Percentiles rank a stretch among this genome's conserved stretches.
Conservation (phyloP, 2,797 vertebrate species). For the Halcyon badia region DNA sequence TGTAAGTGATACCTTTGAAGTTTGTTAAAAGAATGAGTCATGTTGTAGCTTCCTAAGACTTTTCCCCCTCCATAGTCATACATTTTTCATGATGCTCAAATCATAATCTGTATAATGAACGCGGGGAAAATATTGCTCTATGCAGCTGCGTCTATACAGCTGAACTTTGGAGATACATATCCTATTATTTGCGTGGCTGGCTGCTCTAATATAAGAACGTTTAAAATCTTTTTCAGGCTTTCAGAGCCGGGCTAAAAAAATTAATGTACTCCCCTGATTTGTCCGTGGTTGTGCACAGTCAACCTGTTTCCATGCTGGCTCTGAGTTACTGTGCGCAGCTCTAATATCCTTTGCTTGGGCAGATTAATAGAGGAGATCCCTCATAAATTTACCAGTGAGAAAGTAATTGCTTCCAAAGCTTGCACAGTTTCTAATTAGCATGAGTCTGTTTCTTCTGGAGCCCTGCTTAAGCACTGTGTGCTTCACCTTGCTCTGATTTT, state of each 20-base stretch:
- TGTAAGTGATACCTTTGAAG: slow-evolving; percentile 59
- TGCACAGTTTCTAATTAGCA: background rate
- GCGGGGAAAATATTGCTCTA: background rate
- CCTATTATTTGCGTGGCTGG: slow-evolving; percentile 1
- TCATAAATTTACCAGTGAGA: background rate
- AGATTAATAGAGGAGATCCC: background rate
- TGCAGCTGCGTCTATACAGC: background rate
- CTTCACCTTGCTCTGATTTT: background rate
- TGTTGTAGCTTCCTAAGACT: slow-evolving; percentile 26
- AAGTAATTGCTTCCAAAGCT: background rate
- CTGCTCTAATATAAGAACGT: background rate
- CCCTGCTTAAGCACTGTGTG: background rate
- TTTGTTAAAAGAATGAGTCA: slow-evolving; percentile 63
- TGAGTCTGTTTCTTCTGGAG: background rate
- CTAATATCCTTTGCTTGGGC: background rate
- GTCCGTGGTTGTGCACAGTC: background rate
- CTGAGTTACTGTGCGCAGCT: accelerated
- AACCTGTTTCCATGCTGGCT: background rate
- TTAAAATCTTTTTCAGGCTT: background rate
- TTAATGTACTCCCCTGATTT: background rate
- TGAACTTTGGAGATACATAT: background rate
- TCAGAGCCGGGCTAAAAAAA: background rate
- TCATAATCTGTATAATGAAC: slow-evolving; percentile 42
- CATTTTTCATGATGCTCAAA: slow-evolving; percentile 53
- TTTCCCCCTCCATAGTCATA: slow-evolving; percentile 1